Evolutionary conservation across 2,113 vertebrate species (phyloP).

Genomic region (Salvelinus alpinus): DNA sequence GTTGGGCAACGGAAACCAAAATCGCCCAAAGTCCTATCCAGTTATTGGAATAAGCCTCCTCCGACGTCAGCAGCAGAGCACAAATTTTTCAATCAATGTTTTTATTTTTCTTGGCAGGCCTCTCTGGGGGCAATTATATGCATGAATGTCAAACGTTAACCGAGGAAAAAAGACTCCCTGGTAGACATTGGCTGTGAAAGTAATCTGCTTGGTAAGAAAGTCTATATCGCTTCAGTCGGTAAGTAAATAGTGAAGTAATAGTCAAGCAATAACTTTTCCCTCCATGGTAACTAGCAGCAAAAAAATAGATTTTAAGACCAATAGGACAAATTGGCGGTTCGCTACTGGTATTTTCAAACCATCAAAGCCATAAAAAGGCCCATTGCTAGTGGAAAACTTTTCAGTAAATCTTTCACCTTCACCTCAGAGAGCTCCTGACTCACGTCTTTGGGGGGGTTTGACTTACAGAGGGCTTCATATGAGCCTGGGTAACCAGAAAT

Average conservation of each 20-base stretch:
- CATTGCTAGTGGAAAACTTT: slow-evolving; percentile 4
- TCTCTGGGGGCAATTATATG: neutral
- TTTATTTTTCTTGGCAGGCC: slow-evolving; percentile 3
- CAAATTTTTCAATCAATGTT: neutral
- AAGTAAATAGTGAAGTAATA: no score
- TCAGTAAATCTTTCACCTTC: slow-evolving; percentile 13
- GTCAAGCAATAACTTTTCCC: no score
- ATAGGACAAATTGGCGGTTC: no score
- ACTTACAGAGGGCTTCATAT: neutral
- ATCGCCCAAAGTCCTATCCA: slow-evolving; percentile 15
- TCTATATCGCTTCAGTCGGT: no score
- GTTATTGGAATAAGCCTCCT: slow-evolving; percentile 16
- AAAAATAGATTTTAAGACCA: no score
- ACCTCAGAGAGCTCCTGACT: slow-evolving; percentile 8
- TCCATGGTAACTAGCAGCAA: no score
- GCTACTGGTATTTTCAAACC: slow-evolving; percentile 4
- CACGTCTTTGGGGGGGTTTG: neutral
- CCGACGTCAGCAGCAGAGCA: neutral
- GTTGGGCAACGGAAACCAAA: slow-evolving; percentile 27
- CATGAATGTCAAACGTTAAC: slow-evolving; percentile 19
- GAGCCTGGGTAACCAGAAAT: slow-evolving; percentile 6
- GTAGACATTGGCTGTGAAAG: neutral
- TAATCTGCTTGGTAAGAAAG: no score
- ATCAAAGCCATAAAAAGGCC: slow-evolving; percentile 11
- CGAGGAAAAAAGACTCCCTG: slow-evolving; percentile 1